Evolutionary conservation across 2,888 invertebrate genomes (phyloP).

Genomic region (Caenorhabditis parvicauda): DNA sequence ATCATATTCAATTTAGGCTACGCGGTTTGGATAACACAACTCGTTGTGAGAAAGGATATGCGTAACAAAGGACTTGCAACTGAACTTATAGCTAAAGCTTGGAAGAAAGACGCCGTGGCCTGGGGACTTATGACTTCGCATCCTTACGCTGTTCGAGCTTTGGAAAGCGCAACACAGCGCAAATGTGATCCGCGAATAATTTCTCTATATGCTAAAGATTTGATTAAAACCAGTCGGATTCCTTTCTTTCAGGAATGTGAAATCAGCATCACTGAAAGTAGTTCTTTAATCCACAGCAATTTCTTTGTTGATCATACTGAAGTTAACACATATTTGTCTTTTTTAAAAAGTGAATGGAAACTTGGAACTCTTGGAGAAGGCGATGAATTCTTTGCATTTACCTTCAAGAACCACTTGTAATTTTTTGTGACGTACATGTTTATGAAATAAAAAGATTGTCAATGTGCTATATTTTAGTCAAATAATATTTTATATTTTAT

Average conservation of each 20-base stretch:
- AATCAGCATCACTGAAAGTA: constrained; percentile 6
- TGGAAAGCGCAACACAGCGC: constrained; percentile 1
- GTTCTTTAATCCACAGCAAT: constrained; percentile 8
- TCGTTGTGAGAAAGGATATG: constrained; percentile 9
- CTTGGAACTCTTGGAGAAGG: constrained; percentile 11
- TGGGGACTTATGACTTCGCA: constrained; percentile 10
- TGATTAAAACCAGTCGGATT: constrained; percentile 12
- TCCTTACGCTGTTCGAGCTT: constrained; percentile 8
- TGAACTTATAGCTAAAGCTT: constrained; percentile 7
- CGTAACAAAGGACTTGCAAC: constrained; percentile 11
- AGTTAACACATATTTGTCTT: constrained; percentile 5
- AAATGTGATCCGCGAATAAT: constrained; percentile 13
- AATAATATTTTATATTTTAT: background rate
- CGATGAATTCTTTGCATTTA: constrained; percentile 65
- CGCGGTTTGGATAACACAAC: constrained; percentile 14
- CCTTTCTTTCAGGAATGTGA: constrained; percentile 8
- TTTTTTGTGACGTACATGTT: background rate
- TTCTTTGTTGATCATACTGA: constrained; percentile 12
- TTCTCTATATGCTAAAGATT: constrained; percentile 5
- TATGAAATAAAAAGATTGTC: background rate
- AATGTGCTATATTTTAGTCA: background rate
- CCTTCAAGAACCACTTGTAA: constrained; percentile 59
- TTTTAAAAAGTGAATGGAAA: constrained; percentile 8
- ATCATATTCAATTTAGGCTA: constrained; percentile 5
- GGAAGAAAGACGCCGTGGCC: constrained; percentile 8